Percentiles rank a stretch among this genome's conserved stretches.
Evolutionary conservation across 2,113 vertebrate genomes (phyloP).

Genomic region (Odontesthes bonariensis): DNA sequence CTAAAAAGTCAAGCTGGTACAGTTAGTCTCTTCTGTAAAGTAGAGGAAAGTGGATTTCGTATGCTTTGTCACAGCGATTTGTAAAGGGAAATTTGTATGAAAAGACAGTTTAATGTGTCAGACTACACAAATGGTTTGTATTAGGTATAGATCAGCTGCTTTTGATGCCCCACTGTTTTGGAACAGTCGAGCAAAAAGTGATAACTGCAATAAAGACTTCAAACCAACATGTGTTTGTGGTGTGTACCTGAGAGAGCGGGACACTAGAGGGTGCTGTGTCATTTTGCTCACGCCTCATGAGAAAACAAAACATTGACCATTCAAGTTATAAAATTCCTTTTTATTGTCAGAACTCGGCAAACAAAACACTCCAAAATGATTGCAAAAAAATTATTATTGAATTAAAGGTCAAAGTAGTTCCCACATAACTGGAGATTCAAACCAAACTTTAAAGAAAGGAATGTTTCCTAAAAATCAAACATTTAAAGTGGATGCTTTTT

Average conservation of each 20-base stretch:
- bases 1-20: conserved; percentile 20
- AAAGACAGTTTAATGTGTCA: conserved; percentile 25
- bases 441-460: conserved; percentile 58
- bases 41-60: conserved; percentile 39
- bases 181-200: conserved; percentile 67
- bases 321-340: conserved; percentile 87
- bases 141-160: conserved; percentile 54
- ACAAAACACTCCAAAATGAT: conserved; percentile 85
- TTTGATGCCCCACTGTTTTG: conserved; percentile 81
- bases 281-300: background rate
- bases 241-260: background rate
- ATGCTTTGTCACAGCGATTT: conserved; percentile 48
- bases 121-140: conserved; percentile 20
- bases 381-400: conserved; percentile 59
- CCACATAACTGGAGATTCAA: conserved; percentile 49
- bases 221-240: conserved; percentile 25
- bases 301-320: background rate
- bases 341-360: conserved; percentile 88
- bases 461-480: conserved; percentile 51
- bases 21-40: conserved; percentile 20
- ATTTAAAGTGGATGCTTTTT: conserved; percentile 18
- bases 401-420: conserved; percentile 58
- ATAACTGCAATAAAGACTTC: conserved; percentile 84
- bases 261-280: conserved; percentile 43
- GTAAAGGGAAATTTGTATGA: conserved; percentile 51